phyloP scores from a whole-genome alignment of 2,113 vertebrate species.

The Gallinago jamesoni region DNA sequence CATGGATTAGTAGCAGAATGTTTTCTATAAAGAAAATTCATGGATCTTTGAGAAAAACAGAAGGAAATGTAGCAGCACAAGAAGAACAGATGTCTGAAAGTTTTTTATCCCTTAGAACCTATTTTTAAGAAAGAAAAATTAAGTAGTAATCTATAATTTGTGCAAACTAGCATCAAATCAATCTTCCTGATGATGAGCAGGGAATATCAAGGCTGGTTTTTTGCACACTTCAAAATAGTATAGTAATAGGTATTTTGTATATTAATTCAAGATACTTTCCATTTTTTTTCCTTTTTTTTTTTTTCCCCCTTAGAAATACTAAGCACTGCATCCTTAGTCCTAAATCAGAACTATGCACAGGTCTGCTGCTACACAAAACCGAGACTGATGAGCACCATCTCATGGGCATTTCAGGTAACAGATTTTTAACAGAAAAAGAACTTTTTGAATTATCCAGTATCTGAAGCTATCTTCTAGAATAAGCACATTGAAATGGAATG shows the following conservation, averaged over 20 bases:
- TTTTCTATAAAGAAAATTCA: not conserved
- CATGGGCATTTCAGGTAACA: slow-evolving; percentile 53
- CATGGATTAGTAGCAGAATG: not conserved
- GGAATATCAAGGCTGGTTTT: not conserved
- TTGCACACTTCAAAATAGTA: not conserved
- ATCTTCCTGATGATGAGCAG: not conserved
- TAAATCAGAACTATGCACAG: not conserved
- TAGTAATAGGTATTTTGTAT: not conserved
- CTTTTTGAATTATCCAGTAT: not conserved
- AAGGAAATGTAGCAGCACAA: not conserved
- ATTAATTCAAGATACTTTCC: not conserved
- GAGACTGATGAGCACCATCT: slow-evolving; percentile 68
- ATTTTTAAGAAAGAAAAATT: not conserved
- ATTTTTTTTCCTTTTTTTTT: not conserved
- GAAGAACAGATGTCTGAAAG: not conserved
- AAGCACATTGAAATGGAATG: not conserved
- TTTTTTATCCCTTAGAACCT: not conserved
- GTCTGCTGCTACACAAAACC: not conserved
- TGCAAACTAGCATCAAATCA: not conserved
- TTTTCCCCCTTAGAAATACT: not conserved
- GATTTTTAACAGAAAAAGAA: not conserved
- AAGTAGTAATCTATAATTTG: not conserved
- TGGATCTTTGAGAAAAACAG: not conserved
- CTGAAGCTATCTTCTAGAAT: not conserved
- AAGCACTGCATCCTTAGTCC: not conserved